phyloP scores from a whole-genome alignment of 2,888 invertebrate genomes.

The Volucella zonaria region DNA sequence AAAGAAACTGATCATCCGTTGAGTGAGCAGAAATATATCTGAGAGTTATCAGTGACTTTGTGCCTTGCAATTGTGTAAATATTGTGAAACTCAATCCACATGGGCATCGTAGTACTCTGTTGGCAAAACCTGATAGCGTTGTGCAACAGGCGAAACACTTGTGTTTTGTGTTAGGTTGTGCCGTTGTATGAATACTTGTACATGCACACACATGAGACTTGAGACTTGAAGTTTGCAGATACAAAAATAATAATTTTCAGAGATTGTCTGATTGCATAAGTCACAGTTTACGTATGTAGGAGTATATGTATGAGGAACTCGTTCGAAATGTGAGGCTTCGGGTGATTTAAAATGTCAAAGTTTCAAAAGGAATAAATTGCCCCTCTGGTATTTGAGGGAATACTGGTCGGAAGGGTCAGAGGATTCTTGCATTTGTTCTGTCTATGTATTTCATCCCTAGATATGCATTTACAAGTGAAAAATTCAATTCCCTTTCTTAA shows the following conservation, averaged over 20 bases:
- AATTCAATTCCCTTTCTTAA: no score
- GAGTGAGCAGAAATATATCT: slow-evolving; percentile 27
- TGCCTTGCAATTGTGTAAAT: slow-evolving; percentile 19
- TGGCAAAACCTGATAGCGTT: slow-evolving; percentile 11
- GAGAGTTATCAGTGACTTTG: slow-evolving; percentile 19
- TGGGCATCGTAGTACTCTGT: not conserved
- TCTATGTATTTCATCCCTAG: no score
- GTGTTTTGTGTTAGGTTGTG: slow-evolving; percentile 10
- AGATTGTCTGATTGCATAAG: slow-evolving; percentile 1
- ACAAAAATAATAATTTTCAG: slow-evolving; percentile 9
- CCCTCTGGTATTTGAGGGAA: not conserved
- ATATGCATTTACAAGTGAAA: no score
- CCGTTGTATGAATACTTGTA: not conserved
- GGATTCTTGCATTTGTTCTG: no score
- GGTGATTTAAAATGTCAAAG: slow-evolving; percentile 2
- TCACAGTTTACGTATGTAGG: no score
- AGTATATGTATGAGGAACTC: no score
- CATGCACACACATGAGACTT: not conserved
- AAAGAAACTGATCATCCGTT: slow-evolving; percentile 39
- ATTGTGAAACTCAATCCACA: slow-evolving; percentile 35
- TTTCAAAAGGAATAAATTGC: no score
- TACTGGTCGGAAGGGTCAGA: not conserved
- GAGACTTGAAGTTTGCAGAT: no score
- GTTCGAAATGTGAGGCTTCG: not conserved
- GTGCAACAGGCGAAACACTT: slow-evolving; percentile 36